These are phyloP conservation scores for Oikopleura albicans DNA, from an alignment of 23 tunicate species.

Conservation along the genomic window DNA sequence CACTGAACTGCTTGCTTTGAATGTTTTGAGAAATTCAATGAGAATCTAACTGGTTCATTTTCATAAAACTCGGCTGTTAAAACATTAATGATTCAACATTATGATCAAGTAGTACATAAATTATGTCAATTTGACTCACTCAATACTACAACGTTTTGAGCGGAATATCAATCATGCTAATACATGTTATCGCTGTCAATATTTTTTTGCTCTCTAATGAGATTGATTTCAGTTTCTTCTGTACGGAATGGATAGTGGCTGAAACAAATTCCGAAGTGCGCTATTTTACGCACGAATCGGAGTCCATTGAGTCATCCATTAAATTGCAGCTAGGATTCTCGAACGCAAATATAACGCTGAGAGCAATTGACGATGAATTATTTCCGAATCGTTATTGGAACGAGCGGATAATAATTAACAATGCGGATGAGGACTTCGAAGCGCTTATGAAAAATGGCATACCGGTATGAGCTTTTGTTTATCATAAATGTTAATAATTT, in stretches of 20 bases:
- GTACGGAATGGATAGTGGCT: conserved; percentile 14
- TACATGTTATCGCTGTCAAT: no score
- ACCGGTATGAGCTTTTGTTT: no score
- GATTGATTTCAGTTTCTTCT: not conserved
- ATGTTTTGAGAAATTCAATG: no score
- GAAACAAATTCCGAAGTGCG: not conserved
- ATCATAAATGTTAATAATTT: no score
- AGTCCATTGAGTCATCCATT: not conserved
- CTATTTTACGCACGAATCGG: not conserved
- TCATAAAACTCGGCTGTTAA: no score
- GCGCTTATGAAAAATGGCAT: not conserved
- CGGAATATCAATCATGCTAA: not conserved
- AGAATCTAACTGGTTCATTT: no score
- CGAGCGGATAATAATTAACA: not conserved
- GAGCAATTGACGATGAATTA: not conserved
- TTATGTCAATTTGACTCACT: no score
- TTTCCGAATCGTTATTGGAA: not conserved
- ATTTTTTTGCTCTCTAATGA: no score
- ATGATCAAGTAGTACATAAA: no score
- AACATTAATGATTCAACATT: no score
- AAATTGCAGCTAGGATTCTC: conserved; percentile 5
- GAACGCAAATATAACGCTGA: not conserved
- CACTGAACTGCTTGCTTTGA: no score
- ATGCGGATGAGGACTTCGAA: not conserved
- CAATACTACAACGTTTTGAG: not conserved